Conservation (phyloP, 2,888 invertebrate species). For the Pteria penguin region DNA sequence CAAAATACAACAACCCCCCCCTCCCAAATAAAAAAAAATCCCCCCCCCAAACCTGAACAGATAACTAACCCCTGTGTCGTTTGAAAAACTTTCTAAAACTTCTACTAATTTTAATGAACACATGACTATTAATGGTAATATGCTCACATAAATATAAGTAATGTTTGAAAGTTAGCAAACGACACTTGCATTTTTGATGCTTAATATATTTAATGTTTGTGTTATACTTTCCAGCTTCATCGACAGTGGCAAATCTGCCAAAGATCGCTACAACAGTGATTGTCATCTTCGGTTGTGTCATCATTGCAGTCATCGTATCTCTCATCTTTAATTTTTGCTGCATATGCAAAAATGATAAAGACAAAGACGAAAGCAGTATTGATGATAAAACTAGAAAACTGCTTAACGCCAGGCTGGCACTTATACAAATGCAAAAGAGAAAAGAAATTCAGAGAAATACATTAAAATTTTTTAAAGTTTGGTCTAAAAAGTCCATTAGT, state of each 20-base stretch:
- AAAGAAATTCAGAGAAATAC: conserved; percentile 12
- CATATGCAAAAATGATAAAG: conserved; percentile 55
- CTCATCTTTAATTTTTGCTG: conserved; percentile 66
- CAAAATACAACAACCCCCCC: too few species aligned
- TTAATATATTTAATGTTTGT: too few species aligned
- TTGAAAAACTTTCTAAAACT: too few species aligned
- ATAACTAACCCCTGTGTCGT: too few species aligned
- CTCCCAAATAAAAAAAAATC: too few species aligned
- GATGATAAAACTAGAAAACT: conserved; percentile 63
- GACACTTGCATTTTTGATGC: too few species aligned
- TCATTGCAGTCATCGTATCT: conserved; percentile 65
- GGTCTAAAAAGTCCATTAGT: conserved; percentile 34
- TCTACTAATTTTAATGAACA: too few species aligned
- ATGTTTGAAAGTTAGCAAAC: too few species aligned
- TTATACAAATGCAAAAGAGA: conserved; percentile 50
- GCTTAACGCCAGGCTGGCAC: conserved; percentile 54
- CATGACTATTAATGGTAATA: too few species aligned
- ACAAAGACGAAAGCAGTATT: conserved; percentile 70
- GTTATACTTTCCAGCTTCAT: background rate
- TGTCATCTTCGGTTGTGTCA: conserved; percentile 55
- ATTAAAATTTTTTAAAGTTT: conserved; percentile 13
- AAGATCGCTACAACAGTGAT: conserved; percentile 28
- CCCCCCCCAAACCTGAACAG: too few species aligned
- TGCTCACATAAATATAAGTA: too few species aligned
- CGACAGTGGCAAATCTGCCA: background rate